Percentiles rank a stretch among this genome's conserved stretches.
These are phyloP conservation scores for Reticulitermes speratus DNA, from an alignment of 1,140 invertebrate species.

Conservation along the genomic window DNA sequence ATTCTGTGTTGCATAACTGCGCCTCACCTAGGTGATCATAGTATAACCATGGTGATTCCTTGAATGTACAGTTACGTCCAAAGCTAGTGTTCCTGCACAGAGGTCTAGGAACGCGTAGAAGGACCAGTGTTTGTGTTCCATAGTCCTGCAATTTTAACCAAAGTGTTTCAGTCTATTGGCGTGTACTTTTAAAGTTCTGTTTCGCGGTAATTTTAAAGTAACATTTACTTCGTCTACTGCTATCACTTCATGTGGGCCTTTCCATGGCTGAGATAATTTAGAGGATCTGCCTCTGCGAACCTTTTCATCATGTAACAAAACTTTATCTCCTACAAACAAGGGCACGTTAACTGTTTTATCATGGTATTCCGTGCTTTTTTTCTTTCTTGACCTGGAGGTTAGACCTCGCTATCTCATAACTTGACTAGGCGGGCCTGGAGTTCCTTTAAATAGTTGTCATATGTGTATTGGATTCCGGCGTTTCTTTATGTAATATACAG, in stretches of 20 bases:
- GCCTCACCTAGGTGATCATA: no score
- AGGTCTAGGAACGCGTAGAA: no score
- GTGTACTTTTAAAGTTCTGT: neutral
- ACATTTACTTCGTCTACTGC: neutral
- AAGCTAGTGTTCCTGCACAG: no score
- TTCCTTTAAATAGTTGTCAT: no score
- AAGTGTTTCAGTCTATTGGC: neutral
- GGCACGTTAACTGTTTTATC: slow-evolving; percentile 22
- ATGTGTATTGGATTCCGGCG: neutral
- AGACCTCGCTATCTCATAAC: no score
- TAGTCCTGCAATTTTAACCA: neutral
- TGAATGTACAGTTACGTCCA: no score
- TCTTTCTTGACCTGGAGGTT: slow-evolving; percentile 18
- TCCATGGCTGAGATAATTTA: no score
- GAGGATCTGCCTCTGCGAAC: neutral
- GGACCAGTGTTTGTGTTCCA: no score
- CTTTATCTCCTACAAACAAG: neutral
- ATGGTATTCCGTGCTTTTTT: neutral
- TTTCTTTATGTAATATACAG: slow-evolving; percentile 23
- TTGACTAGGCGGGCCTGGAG: no score
- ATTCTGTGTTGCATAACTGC: no score
- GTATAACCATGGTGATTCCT: no score
- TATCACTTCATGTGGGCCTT: slow-evolving; percentile 20
- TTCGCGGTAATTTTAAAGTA: neutral
- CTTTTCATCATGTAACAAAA: neutral